These are phyloP conservation scores for Chamaetylas fuelleborni DNA, from an alignment of 2,113 vertebrate species.

Conservation along the genomic window DNA sequence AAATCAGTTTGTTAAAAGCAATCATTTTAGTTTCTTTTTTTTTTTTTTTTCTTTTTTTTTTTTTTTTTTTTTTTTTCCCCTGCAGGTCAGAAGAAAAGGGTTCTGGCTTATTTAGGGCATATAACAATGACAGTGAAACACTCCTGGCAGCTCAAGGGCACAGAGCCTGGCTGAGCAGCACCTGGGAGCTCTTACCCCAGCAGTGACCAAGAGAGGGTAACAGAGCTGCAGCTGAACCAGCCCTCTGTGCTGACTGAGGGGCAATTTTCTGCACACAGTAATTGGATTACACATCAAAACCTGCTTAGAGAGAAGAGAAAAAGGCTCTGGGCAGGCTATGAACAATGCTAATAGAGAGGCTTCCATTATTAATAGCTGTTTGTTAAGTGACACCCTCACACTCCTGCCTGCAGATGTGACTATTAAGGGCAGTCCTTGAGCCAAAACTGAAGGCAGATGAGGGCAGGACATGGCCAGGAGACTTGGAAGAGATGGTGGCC, in stretches of 20 bases:
- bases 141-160: neutral
- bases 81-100: neutral
- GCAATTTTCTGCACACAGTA: neutral
- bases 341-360: neutral
- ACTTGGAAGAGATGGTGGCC: neutral
- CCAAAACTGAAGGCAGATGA: neutral
- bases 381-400: neutral
- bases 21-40: neutral
- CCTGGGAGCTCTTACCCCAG: neutral
- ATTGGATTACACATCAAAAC: neutral
- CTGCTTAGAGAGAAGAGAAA: neutral
- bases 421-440: neutral
- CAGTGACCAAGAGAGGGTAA: accelerated
- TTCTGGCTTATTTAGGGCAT: neutral
- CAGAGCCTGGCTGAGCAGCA: neutral
- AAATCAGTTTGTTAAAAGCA: neutral
- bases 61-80: neutral
- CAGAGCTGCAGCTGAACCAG: neutral
- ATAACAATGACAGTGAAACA: neutral
- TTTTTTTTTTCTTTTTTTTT: neutral
- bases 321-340: neutral
- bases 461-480: neutral
- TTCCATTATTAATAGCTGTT: neutral
- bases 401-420: neutral
- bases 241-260: neutral